A percentile compares a stretch with the other conserved stretches of the same genome.
phyloP scores from a whole-genome alignment of 2,888 invertebrate genomes.

The Exocentrus adspersus region DNA sequence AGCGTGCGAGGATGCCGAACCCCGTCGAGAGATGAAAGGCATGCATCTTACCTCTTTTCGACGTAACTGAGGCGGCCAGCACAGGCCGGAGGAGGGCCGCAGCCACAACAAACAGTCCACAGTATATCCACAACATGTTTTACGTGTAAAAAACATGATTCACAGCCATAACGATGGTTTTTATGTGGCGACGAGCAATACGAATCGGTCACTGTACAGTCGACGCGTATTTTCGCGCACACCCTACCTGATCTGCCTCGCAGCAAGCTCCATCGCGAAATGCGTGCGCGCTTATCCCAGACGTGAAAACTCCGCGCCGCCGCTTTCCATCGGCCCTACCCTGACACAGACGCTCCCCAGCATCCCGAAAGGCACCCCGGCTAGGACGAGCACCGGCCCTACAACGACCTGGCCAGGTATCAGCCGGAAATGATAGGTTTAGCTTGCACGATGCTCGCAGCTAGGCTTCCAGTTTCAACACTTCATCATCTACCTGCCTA shows the following conservation, averaged over 20 bases:
- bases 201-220: constrained; percentile 26
- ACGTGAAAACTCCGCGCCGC: constrained; percentile 52
- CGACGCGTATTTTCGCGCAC: constrained; percentile 51
- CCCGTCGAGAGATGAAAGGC: constrained; percentile 3
- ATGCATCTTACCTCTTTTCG: constrained; percentile 59
- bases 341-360: constrained; percentile 50
- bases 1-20: constrained; percentile 21
- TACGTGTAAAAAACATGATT: constrained; percentile 61
- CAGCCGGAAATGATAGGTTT: not conserved
- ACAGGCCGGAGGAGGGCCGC: constrained; percentile 54
- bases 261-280: constrained; percentile 59
- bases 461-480: too few relatives aligned
- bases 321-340: constrained; percentile 53
- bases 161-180: constrained; percentile 59
- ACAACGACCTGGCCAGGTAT: constrained; percentile 1
- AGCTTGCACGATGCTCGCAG: too few relatives aligned
- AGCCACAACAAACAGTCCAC: constrained; percentile 59
- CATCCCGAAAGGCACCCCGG: constrained; percentile 38
- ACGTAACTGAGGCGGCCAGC: constrained; percentile 55
- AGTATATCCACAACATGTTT: constrained; percentile 62
- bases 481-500: too few relatives aligned
- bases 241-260: constrained; percentile 57
- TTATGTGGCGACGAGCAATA: constrained; percentile 34
- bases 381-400: constrained; percentile 36
- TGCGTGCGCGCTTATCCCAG: constrained; percentile 56